Percentiles rank a stretch among this genome's conserved stretches.
These are phyloP conservation scores for Chlorops oryzae DNA, from an alignment of 1,140 invertebrate genomes.

Conservation along the genomic window DNA sequence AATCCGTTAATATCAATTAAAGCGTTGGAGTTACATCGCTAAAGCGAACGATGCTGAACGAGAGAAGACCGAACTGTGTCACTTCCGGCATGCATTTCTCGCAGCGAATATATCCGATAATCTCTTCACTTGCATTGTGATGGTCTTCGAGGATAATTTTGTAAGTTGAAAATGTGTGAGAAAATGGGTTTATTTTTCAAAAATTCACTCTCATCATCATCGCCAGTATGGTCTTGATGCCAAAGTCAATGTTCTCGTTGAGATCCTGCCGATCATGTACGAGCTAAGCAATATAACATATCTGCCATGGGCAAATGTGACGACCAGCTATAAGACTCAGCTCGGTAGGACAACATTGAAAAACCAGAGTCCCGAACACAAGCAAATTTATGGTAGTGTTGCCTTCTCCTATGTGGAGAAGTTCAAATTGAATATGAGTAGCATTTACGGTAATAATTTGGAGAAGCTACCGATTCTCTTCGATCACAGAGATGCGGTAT, in stretches of 20 bases:
- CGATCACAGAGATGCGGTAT: conserved; percentile 32
- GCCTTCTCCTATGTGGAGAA: conserved; percentile 38
- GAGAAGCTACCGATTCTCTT: conserved; percentile 29
- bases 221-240: conserved; percentile 35
- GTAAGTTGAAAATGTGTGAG: conserved; percentile 21
- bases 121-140: conserved; percentile 39
- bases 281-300: conserved; percentile 36
- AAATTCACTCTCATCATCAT: background rate
- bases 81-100: conserved; percentile 37
- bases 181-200: background rate
- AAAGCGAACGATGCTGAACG: conserved; percentile 37
- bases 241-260: conserved; percentile 39
- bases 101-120: conserved; percentile 32
- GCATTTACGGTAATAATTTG: conserved; percentile 17
- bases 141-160: conserved; percentile 44
- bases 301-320: conserved; percentile 34
- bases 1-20: background rate
- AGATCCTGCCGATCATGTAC: conserved; percentile 36
- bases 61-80: conserved; percentile 36
- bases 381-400: conserved; percentile 39
- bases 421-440: conserved; percentile 28
- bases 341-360: conserved; percentile 27
- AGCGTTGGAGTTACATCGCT: conserved; percentile 31
- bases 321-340: conserved; percentile 36
- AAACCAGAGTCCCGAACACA: conserved; percentile 32